Evolutionary conservation across 2,113 vertebrate genomes (phyloP), one percentile per base, ranked within the genome.

Genomic region (Brachypodius melanocephalos): DNA sequence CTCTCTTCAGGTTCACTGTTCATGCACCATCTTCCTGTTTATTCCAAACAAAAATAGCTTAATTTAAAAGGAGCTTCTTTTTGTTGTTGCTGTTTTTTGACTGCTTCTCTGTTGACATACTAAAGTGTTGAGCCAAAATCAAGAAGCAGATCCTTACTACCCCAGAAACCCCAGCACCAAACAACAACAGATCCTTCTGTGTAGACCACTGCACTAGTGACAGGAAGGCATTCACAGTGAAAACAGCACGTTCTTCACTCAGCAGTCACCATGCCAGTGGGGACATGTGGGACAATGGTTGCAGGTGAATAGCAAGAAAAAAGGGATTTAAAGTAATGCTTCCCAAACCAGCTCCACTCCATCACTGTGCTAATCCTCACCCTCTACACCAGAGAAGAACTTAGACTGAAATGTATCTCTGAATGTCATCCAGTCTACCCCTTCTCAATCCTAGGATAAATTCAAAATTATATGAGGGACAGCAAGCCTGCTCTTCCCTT

Each of bases 301-400:
- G 25, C 42, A 81, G 25, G 12, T 58, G 29, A 82, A n/a, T 26
- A 75, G 31, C 18, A 76, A 76, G 16, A 38, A 54, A 79, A 83
- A 34, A 34, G 12, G 17, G 20, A 71, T 48, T 43, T 51, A 34
- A 48, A 94, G 38, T 26, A 5, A 2, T 5, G 0, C 32, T 75
- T 63, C 20, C 52, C 66, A 75, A 58, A 82, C 5, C 24, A 83
- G 2, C 20, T 54, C 43, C 0, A 0, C n/a, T 6, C 4, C 48
- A 14, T 57, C 46, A 66, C 16, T 14, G 15, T 76, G 55, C 20
- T 6, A 13, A 21, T 45, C 10, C 28, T 18, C 0, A 0, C 14
- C 8, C 17, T 45, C 40, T 84, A 10, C n/a, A 68, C 6, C 40
- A 43, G 28, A 85, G 59, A 65, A 73, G 18, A 74, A 40, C 19